phyloP scores from a whole-genome alignment of 2,797 vertebrate genomes.

The Erpetoichthys calabaricus region DNA sequence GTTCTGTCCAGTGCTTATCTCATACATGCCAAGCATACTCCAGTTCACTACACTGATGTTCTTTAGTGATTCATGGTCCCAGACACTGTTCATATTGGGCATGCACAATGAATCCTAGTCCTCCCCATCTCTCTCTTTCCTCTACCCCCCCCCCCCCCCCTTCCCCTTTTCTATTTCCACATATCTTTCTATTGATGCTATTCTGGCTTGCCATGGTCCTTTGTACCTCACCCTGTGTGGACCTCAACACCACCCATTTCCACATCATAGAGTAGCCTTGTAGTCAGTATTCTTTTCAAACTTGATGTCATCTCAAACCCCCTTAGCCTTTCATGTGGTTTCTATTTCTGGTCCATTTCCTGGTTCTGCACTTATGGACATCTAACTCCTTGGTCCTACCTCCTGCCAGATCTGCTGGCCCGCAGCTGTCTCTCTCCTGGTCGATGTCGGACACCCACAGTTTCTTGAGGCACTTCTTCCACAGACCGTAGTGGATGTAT shows the following conservation, averaged over 20 bases:
- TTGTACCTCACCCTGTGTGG: slow-evolving; percentile 38
- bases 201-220: slow-evolving; percentile 8
- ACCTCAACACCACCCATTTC: no score
- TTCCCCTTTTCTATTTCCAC: slow-evolving; percentile 29
- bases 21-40: no score
- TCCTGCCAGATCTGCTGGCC: slow-evolving; percentile 70
- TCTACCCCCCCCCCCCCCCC: slow-evolving; percentile 19
- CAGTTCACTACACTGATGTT: no score
- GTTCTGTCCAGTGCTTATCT: no score
- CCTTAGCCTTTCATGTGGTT: no score
- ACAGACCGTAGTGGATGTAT: slow-evolving; percentile 71
- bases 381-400: slow-evolving; percentile 44
- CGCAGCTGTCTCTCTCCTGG: slow-evolving; percentile 61
- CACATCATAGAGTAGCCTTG: background rate
- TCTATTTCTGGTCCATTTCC: no score
- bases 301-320: slow-evolving; percentile 5
- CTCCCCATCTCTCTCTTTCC: background rate
- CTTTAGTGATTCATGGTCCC: no score
- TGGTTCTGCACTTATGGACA: background rate
- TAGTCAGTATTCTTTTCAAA: background rate
- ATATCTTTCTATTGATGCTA: slow-evolving; percentile 11
- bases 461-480: slow-evolving; percentile 71
- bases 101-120: no score
- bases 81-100: no score
- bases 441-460: slow-evolving; percentile 69